These are phyloP conservation scores for Daboia siamensis DNA, from an alignment of 2,113 vertebrate genomes.

Conservation along the genomic window DNA sequence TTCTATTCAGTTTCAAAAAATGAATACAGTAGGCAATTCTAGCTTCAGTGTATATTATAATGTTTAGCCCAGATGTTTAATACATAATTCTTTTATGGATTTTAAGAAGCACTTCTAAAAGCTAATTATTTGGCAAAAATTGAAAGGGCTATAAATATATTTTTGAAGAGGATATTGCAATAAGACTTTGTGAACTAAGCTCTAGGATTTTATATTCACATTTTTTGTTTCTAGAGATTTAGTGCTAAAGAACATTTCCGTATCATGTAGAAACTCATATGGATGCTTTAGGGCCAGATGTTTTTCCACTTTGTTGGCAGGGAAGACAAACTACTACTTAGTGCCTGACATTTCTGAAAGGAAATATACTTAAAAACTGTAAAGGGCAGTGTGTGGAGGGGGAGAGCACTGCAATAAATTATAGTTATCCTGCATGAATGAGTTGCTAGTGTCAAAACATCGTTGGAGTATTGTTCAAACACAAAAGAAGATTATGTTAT, in stretches of 20 bases:
- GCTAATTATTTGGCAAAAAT: slow-evolving; percentile 48
- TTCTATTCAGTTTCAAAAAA: slow-evolving; percentile 39
- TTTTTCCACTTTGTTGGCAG: background rate
- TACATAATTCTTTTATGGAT: slow-evolving; percentile 41
- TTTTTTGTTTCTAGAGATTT: slow-evolving; percentile 27
- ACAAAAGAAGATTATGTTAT: background rate
- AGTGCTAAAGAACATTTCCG: slow-evolving; percentile 9
- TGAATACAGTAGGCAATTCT: slow-evolving; percentile 34
- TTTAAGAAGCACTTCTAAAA: slow-evolving; percentile 55
- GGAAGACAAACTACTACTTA: background rate
- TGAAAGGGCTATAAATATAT: slow-evolving; percentile 24
- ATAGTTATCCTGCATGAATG: background rate
- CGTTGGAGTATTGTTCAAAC: background rate
- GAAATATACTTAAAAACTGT: background rate
- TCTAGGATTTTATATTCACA: slow-evolving; percentile 39
- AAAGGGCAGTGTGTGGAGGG: background rate
- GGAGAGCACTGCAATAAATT: background rate
- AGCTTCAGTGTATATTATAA: slow-evolving; percentile 54
- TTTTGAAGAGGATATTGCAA: slow-evolving; percentile 42
- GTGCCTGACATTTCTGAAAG: background rate
- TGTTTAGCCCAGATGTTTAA: slow-evolving; percentile 55
- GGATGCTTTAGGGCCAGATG: slow-evolving; percentile 11
- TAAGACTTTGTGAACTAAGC: slow-evolving; percentile 50
- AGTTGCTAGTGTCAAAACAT: background rate
- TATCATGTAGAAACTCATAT: slow-evolving; percentile 8